Evolutionary conservation across 2,797 vertebrate species (phyloP), one percentile per base, ranked within the genome.

Genomic region (Sebastes cheni): DNA sequence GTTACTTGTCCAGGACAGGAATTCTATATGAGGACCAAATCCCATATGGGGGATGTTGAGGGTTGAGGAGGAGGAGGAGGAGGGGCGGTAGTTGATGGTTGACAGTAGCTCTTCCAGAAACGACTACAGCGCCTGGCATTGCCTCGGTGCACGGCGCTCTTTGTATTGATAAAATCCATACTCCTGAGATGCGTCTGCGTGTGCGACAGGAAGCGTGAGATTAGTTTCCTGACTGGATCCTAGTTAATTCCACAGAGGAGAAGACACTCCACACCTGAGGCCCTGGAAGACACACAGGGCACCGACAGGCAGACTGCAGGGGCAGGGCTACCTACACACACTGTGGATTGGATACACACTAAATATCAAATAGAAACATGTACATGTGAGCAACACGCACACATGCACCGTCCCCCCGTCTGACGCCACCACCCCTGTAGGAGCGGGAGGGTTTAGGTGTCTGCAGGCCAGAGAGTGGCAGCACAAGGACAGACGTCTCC

Each of bases 401-500:
- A 72, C 66, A 64, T 42, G 64, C 79, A 80, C 27, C 29, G 70
- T 54, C 87, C 84, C 77, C 87, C 68, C 42, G 86, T 89, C 92
- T 93, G 93, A 93, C 92, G 93, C 93, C 93, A 89, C 79, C 81
- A 32, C 82, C 90, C 85, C 82, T 3, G 77, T 36, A 84, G 78
- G 82, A 88, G 78, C 73, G 62, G 79, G 94, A 73, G 96, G 94
- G 91, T 86, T 92, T 96, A 96, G 95, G 96, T 96, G 95, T 97
- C 96, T 97, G 93, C 91, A 93, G 96, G 96, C 96, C 96, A 95
- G 95, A 97, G 97, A 97, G 97, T 96, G 97, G 96, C 96, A 97
- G 97, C 97, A 96, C 94, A 95, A 96, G 95, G 96, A 97, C 92
- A 95, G 95, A 94, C 96, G 95, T 96, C 95, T 95, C 89, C 95